Percentiles rank a stretch among this genome's conserved stretches.
These are phyloP conservation scores for Dynastes grantii DNA, from an alignment of 2,888 invertebrate species.

Conservation along the genomic window DNA sequence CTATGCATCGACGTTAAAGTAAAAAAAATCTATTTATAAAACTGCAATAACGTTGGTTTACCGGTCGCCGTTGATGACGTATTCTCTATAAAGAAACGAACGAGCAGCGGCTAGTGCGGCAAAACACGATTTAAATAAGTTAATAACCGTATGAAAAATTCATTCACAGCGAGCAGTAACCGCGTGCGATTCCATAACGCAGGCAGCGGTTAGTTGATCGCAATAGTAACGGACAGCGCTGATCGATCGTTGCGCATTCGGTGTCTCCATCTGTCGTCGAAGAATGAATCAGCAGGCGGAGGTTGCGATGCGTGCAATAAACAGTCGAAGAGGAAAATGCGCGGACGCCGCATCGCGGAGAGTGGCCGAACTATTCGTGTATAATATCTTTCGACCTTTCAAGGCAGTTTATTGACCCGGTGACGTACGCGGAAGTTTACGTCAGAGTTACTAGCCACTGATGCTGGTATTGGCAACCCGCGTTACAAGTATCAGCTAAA, in stretches of 20 bases:
- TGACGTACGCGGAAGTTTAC: constrained; percentile 70
- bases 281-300: constrained; percentile 45
- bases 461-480: constrained; percentile 62
- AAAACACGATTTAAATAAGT: constrained; percentile 48
- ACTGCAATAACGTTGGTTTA: constrained; percentile 41
- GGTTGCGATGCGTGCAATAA: constrained; percentile 29
- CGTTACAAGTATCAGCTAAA: constrained; percentile 45
- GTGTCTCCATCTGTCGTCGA: constrained; percentile 46
- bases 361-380: constrained; percentile 63
- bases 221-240: background rate
- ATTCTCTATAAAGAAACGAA: constrained; percentile 13
- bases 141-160: constrained; percentile 49
- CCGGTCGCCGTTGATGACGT: constrained; percentile 33
- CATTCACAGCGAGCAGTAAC: constrained; percentile 37
- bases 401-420: constrained; percentile 72
- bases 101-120: constrained; percentile 4
- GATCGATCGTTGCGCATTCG: constrained; percentile 23
- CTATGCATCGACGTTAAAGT: background rate
- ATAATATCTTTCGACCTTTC: constrained; percentile 67
- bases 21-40: constrained; percentile 42
- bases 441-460: constrained; percentile 66
- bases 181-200: constrained; percentile 23
- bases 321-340: background rate
- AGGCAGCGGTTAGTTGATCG: too few relatives aligned
- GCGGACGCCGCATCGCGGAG: constrained; percentile 62